Conservation (phyloP, 2,888 invertebrate genomes). For the Keiferia lycopersicella region DNA sequence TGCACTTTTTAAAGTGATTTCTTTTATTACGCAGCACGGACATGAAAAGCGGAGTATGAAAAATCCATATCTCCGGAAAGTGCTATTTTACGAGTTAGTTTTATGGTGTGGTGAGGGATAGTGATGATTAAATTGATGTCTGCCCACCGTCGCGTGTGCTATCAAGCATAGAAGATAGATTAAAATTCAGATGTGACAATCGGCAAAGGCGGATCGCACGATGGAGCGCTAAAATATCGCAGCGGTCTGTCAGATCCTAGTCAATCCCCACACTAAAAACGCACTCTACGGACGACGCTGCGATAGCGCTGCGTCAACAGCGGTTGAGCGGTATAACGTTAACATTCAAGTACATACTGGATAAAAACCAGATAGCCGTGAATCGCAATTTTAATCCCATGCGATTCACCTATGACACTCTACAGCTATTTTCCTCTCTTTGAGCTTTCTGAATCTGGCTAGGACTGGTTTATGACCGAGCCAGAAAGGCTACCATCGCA, state of each 20-base stretch:
- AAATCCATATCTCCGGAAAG: constrained; percentile 69
- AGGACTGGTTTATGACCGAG: constrained; percentile 2
- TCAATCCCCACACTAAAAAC: no score
- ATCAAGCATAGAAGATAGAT: neutral
- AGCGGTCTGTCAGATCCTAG: no score
- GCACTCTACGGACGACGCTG: no score
- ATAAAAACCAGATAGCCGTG: no score
- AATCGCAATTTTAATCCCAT: no score
- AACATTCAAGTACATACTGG: no score
- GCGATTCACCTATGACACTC: no score
- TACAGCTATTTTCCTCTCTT: no score
- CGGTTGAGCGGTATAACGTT: no score
- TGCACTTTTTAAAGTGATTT: constrained; percentile 77
- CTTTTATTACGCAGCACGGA: constrained; percentile 77
- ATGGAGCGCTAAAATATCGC: no score
- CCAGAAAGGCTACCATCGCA: constrained; percentile 14
- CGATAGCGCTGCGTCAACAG: no score
- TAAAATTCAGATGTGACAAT: neutral
- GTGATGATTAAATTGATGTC: constrained; percentile 63
- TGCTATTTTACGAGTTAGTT: constrained; percentile 65
- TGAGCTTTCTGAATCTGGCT: neutral
- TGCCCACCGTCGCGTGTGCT: constrained; percentile 2
- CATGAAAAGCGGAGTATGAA: constrained; percentile 63
- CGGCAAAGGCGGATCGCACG: neutral
- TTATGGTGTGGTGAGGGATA: constrained; percentile 68